phyloP scores from a whole-genome alignment of 1,140 invertebrate genomes.

The Yoshiicerus persimilis region DNA sequence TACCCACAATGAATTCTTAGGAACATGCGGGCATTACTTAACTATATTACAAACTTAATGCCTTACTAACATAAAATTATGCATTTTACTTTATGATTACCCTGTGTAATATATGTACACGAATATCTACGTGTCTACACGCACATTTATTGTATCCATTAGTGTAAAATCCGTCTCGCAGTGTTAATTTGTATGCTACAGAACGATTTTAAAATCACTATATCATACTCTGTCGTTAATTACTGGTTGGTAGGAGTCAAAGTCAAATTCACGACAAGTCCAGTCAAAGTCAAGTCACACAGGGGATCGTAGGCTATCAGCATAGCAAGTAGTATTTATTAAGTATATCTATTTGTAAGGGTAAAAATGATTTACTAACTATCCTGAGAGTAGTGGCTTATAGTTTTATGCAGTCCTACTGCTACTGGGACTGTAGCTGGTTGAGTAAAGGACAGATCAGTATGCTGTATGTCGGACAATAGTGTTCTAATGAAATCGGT shows the following conservation, averaged over 20 bases:
- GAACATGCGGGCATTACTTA: neutral
- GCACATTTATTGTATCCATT: neutral
- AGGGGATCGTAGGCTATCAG: too few species aligned
- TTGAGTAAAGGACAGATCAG: neutral
- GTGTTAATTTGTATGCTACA: neutral
- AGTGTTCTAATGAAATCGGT: constrained; percentile 42
- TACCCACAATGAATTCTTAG: neutral
- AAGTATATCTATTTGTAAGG: neutral
- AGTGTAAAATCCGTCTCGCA: neutral
- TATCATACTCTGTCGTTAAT: neutral
- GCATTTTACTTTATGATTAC: neutral
- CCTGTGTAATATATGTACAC: neutral
- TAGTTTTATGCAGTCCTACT: neutral
- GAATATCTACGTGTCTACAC: neutral
- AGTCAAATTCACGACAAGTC: neutral
- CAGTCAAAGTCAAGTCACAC: too few species aligned
- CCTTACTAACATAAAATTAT: neutral
- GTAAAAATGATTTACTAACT: neutral
- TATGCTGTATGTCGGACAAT: constrained; percentile 18
- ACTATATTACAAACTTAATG: neutral
- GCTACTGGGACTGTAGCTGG: neutral
- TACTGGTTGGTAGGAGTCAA: neutral
- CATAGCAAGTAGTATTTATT: neutral
- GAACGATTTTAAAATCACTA: neutral
- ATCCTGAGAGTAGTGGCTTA: neutral